Evolutionary conservation across 2,113 vertebrate species (phyloP), one percentile per base, ranked within the genome.

Genomic region (Antigone vipio): DNA sequence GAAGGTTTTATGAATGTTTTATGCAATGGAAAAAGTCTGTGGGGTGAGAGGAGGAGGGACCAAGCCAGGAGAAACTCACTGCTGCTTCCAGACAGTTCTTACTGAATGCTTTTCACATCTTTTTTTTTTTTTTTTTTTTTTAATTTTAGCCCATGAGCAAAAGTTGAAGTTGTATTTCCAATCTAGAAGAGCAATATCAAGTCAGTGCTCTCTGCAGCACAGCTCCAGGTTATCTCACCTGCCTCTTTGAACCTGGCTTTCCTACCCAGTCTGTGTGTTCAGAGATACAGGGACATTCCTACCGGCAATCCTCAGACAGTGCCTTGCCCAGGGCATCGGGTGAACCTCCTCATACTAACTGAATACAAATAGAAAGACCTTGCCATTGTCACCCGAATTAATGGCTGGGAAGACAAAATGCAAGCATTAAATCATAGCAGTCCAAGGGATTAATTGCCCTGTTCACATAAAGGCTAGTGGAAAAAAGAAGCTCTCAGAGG

Each of bases 41-140:
- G 19, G 50, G 40, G 27, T 34, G 64, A 79, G 56, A 82, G 22
- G 32, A 93, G 19, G 42, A 34, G 38, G 18, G 30, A 76, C 34
- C 30, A 44, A 84, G 19, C 45, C 67, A 83, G 45, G 30, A 62
- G 68, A 50, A 73, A 49, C 44, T 59, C 18, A 4, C 58, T 91
- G 67, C 66, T 64, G 35, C 71, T 83, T 76, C 75, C 68, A 86
- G 34, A 24, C 38, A 16, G 24, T 34, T 11, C 47, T 78, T 52
- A 53, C 42, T 1, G 2, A 49, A 15, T 0, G 2, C 24, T 55
- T 79, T 63, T 63, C 35, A 15, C 1, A 9, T 27, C 47, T 11
- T 12, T 6, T 8, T 75, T 21, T 11, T 10, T 14, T 53, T 52
- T 11, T 10, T 14, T 53, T 49, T 49, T n/a, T 38, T 73, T 47